Percentiles rank a stretch among this genome's conserved stretches.
These are phyloP conservation scores for Athene cunicularia DNA, from an alignment of 2,113 vertebrate species.

Conservation along the genomic window DNA sequence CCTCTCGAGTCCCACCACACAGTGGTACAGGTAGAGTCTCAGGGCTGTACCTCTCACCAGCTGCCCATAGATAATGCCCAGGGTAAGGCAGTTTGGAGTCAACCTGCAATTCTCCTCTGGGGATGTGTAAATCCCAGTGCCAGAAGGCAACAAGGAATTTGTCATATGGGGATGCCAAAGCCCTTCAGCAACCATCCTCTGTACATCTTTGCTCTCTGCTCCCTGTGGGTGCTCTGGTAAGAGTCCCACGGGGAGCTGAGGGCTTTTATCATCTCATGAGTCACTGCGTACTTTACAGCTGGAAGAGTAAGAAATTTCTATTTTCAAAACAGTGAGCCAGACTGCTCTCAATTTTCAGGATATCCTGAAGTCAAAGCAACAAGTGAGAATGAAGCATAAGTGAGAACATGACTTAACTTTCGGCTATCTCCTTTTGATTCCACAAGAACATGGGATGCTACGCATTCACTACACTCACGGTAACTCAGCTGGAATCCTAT, in stretches of 20 bases:
- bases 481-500: neutral
- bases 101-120: neutral
- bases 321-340: neutral
- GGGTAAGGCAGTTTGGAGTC: neutral
- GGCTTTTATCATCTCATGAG: neutral
- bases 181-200: neutral
- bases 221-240: neutral
- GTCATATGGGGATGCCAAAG: neutral
- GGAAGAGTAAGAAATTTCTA: neutral
- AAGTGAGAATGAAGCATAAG: neutral
- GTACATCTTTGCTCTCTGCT: neutral
- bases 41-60: neutral
- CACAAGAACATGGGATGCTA: neutral
- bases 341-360: neutral
- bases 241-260: neutral
- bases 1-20: neutral
- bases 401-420: neutral
- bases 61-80: neutral
- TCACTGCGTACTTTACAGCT: neutral
- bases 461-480: accelerated
- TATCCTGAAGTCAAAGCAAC: neutral
- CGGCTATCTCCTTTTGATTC: neutral
- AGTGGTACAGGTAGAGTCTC: neutral
- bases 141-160: neutral
- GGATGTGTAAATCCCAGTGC: neutral